phyloP scores from a whole-genome alignment of 1,140 invertebrate species.

The Ceratina japonica region DNA sequence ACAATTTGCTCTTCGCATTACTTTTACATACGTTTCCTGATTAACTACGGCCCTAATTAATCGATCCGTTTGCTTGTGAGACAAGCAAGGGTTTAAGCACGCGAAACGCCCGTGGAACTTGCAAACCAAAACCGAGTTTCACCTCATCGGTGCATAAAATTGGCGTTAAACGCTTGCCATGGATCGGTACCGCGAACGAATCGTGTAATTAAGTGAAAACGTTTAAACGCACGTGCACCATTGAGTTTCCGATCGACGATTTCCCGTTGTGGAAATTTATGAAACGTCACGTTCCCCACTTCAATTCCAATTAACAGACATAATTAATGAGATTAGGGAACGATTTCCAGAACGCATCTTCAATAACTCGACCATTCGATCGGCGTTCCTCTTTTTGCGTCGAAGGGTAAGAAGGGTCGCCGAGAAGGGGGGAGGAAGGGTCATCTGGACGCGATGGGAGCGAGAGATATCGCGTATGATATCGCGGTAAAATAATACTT shows the following conservation, averaged over 20 bases:
- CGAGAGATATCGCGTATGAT: constrained; percentile 11
- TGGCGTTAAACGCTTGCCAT: constrained; percentile 25
- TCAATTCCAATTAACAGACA: constrained; percentile 3
- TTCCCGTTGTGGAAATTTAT: constrained; percentile 27
- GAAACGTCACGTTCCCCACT: constrained; percentile 23
- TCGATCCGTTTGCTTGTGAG: neutral
- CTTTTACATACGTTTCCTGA: too few species aligned
- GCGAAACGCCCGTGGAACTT: neutral
- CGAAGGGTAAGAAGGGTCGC: neutral
- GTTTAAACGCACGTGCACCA: constrained; percentile 33
- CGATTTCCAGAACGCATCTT: neutral
- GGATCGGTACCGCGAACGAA: constrained; percentile 12
- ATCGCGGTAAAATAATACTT: constrained; percentile 27
- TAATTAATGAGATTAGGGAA: constrained; percentile 16
- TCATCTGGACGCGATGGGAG: neutral
- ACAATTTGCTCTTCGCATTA: too few species aligned
- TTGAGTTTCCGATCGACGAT: constrained; percentile 31
- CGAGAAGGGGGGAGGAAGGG: too few species aligned
- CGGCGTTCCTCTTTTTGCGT: neutral
- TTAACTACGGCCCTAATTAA: too few species aligned
- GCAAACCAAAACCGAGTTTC: neutral
- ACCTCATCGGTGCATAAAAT: constrained; percentile 38
- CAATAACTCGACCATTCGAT: neutral
- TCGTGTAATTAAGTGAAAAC: constrained; percentile 50
- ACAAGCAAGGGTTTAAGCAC: neutral